Conservation (phyloP, 2,797 vertebrate species). For the Eupleurogrammus muticus region DNA sequence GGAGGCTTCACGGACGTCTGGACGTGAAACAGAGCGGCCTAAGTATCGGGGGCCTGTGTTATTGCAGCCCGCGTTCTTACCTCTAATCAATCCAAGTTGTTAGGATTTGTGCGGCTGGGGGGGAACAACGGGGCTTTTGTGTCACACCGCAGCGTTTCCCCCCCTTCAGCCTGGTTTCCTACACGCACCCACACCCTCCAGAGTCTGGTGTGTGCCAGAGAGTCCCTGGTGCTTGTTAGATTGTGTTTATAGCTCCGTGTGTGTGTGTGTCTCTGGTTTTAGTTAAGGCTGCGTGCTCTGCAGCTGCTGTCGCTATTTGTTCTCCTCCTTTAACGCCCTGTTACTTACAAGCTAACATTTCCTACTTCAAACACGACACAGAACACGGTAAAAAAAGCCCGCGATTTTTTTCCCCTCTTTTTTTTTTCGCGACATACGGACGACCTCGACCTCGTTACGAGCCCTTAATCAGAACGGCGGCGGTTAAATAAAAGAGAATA, state of each 20-base stretch:
- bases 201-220: conserved; percentile 58
- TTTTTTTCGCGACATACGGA: neutral
- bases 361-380: conserved; percentile 50
- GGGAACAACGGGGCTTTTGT: conserved; percentile 75
- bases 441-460: conserved; percentile 53
- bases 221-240: conserved; percentile 59
- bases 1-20: conserved; percentile 64
- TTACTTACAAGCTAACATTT: conserved; percentile 58
- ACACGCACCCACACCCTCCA: conserved; percentile 61
- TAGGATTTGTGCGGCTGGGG: conserved; percentile 41
- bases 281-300: conserved; percentile 45
- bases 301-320: conserved; percentile 48
- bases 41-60: conserved; percentile 64
- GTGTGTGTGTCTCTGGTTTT: conserved; percentile 46
- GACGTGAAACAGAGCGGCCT: conserved; percentile 63
- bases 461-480: conserved; percentile 36
- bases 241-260: conserved; percentile 36
- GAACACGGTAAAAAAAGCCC: conserved; percentile 12
- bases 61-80: conserved; percentile 69
- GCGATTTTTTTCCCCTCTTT: conserved; percentile 7
- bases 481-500: neutral
- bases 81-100: conserved; percentile 74
- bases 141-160: conserved; percentile 43
- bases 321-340: conserved; percentile 47
- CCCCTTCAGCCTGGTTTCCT: conserved; percentile 48